Base-by-base conservation (phyloP, 2,888 invertebrate genomes). In the Argynnis bischoffii region DNA sequence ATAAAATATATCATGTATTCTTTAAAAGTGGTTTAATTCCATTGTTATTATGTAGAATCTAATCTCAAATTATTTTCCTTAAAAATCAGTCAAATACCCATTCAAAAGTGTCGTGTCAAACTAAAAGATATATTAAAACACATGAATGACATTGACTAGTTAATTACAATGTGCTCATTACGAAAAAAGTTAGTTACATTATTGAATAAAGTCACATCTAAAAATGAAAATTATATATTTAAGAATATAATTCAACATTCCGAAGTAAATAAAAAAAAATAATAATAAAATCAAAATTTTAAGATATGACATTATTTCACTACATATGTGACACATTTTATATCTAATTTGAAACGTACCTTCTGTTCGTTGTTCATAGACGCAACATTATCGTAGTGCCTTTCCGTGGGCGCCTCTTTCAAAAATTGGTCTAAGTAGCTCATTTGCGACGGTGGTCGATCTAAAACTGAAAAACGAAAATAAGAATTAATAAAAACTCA, bases 361-460 rank as follows among this genome's bases (percentile, higher is more conserved):
- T 92, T 91, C 67, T 91, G 90, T 48, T 92, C 92, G 64, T 87
- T 86, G 66, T 83, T 92, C 31, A 92, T 85, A 63, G 88, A 81
- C 55, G 89, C 81, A 55, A 92, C 90, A 74, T 92, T 92, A 73
- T 92, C 92, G 79, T 92, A 92, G 74, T 90, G 92, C 11, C 90
- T 81, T 74, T 91, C 93, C 79, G 88, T 83, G 0, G 90, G 90
- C 3, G 88, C 88, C 41, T 98, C 98, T 83, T 97, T 97, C 78
- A 98, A 93, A 86, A 98, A 98, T 82, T 97, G 97, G 83, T 98
- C 98, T 83, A 97, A 89, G 88, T 97, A 97, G 74, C 98, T 98
- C 95, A 97, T 96, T 89, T 98, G 98, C 47, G 98, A 98, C 50
- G 97, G 95, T 63, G 98, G 97, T 76, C 98, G 95, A 83, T 98